Conservation (phyloP, 2,113 vertebrate species). For the Oplegnathus fasciatus region DNA sequence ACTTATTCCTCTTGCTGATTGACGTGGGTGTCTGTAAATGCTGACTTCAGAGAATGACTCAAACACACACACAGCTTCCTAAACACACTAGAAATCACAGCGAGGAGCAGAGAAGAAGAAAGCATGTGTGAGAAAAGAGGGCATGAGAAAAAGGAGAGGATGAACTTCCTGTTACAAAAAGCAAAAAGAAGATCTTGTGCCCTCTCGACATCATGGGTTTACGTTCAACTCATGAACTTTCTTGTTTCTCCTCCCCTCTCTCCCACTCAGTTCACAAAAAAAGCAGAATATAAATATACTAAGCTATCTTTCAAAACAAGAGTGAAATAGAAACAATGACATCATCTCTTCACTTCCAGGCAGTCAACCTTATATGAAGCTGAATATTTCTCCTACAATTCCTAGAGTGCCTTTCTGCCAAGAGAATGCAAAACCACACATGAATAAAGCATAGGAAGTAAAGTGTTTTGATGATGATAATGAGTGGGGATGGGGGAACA, state of each 20-base stretch:
- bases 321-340: conserved; percentile 16
- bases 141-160: conserved; percentile 31
- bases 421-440: conserved; percentile 34
- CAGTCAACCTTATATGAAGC: neutral
- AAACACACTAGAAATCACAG: conserved; percentile 46
- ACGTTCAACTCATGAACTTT: conserved; percentile 3
- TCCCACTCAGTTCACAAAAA: neutral
- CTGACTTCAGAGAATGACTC: conserved; percentile 29
- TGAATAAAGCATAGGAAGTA: conserved; percentile 49
- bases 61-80: conserved; percentile 23
- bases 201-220: neutral
- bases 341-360: conserved; percentile 13
- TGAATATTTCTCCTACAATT: conserved; percentile 44
- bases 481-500: conserved; percentile 14
- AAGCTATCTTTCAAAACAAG: neutral
- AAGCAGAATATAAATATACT: neutral
- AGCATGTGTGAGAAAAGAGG: conserved; percentile 27
- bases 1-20: conserved; percentile 9
- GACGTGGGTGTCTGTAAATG: conserved; percentile 18
- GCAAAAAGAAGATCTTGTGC: neutral
- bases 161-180: conserved; percentile 49
- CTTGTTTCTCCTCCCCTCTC: neutral
- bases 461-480: conserved; percentile 59
- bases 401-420: conserved; percentile 46
- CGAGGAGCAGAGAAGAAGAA: conserved; percentile 12